These are phyloP conservation scores for Cyphomyrus discorhynchus DNA, from an alignment of 2,113 vertebrate genomes.

Conservation along the genomic window DNA sequence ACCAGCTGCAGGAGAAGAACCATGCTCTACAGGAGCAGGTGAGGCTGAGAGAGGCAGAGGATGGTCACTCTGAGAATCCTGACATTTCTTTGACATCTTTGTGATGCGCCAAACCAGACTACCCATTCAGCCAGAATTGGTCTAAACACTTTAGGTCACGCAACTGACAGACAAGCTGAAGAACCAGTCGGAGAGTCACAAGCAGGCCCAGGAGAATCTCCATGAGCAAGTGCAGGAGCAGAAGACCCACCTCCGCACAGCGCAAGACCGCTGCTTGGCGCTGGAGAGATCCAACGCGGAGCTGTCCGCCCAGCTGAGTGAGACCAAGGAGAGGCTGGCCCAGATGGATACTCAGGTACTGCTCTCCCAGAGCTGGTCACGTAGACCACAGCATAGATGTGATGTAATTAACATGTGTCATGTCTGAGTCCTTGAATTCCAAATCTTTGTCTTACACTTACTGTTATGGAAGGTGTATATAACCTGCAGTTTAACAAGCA, in stretches of 20 bases:
- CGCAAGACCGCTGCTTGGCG: conserved; percentile 81
- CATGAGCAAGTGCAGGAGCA: conserved; percentile 95
- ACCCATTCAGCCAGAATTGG: not conserved
- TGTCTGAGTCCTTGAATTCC: not conserved
- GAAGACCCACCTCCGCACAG: conserved; percentile 78
- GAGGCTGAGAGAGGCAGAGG: not conserved
- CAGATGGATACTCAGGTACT: conserved; percentile 89
- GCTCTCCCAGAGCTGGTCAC: not conserved
- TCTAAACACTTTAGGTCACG: conserved; percentile 62
- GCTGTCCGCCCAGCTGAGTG: conserved; percentile 74
- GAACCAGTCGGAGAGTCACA: conserved; percentile 97
- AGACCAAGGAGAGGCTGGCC: conserved; percentile 84
- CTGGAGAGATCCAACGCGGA: conserved; percentile 75
- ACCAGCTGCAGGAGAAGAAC: conserved; percentile 94
- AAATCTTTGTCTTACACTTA: not conserved
- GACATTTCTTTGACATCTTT: not conserved
- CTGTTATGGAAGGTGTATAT: not conserved
- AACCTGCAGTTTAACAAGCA: not conserved
- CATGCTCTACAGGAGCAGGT: conserved; percentile 87
- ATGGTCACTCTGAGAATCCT: not conserved
- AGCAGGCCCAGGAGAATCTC: conserved; percentile 92
- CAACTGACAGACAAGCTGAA: conserved; percentile 90
- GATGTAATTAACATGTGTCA: not conserved
- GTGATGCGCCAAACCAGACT: too few relatives aligned
- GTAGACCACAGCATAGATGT: not conserved